Base-by-base conservation (phyloP, 2,797 vertebrate genomes). In the Silurus aristotelis region DNA sequence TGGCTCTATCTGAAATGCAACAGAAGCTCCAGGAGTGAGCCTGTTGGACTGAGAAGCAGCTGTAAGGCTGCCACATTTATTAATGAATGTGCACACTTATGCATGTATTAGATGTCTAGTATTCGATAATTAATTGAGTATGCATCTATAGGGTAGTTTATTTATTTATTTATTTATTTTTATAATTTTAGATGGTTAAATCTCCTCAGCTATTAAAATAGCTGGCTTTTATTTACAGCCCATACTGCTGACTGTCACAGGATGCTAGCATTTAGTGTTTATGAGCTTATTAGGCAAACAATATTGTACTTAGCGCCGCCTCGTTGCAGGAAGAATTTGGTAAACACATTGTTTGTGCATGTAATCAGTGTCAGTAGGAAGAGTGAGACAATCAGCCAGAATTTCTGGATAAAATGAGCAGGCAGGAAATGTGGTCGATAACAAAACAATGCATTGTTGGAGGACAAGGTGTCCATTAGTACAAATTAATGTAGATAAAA, bases 301-400 rank as follows among this genome's bases (percentile, higher is more conserved):
- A 92, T 92, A 91, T 93, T 94, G 89, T 92, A 88, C 91, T 93
- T 92, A 92, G 90, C 91, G 86, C 90, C 89, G 91, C 91, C 89
- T 92, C 90, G 90, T 95, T 94, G 93, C 83, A 84, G 85, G 83
- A 75, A 81, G 89, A 90, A 92, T 92, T 84, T 87, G 73, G 90
- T 92, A 92, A 93, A 93, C 92, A 91, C 89, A 91, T 91, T 93
- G 90, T 93, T 92, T 92, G 89, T 87, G 83, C 67, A 79, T 89
- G 88, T 92, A 91, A 92, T 94, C 92, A 90, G 86, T 91, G 88
- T 90, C 86, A 91, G 76, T 89, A 77, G 84, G 22, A 67, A 91
- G 83, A 82, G 76, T 73, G 82, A 88, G 87, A 90, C 87, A 91
- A 92, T 92, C 80, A 89, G 88, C 82, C 85, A 92, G 87, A 92